A percentile compares a stretch with the other conserved stretches of the same genome.
These are phyloP conservation scores for Brevimyrus niger DNA, from an alignment of 2,113 vertebrate species.

Conservation along the genomic window DNA sequence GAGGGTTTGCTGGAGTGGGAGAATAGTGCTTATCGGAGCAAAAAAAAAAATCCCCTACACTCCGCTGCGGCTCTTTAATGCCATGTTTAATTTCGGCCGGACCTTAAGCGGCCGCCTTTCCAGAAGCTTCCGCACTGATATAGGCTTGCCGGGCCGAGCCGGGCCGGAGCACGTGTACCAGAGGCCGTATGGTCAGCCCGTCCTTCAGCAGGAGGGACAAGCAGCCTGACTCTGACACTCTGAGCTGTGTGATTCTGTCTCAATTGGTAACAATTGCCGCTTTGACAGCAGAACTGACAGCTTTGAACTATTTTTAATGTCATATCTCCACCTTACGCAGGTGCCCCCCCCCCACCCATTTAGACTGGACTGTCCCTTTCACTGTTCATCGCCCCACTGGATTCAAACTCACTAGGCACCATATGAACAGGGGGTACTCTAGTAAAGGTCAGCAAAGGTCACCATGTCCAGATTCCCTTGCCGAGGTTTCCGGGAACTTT, in stretches of 20 bases:
- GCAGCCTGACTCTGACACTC: not conserved
- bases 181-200: not conserved
- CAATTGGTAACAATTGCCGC: not conserved
- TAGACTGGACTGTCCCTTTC: not conserved
- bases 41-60: not conserved
- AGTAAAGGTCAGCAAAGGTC: not conserved
- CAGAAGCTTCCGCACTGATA: not conserved
- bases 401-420: slow-evolving; percentile 10
- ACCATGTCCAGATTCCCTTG: not conserved
- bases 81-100: not conserved
- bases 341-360: not conserved
- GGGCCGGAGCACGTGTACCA: not conserved
- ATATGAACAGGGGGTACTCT: not conserved
- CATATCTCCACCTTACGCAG: not conserved
- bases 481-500: not conserved
- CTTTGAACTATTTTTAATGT: not conserved
- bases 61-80: slow-evolving; percentile 6
- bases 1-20: not conserved
- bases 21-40: slow-evolving; percentile 8
- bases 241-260: not conserved
- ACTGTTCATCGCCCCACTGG: not conserved
- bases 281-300: not conserved
- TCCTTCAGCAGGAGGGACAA: not conserved
- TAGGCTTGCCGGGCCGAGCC: not conserved
- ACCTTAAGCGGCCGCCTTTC: not conserved